Evolutionary conservation across 2,888 invertebrate genomes (phyloP).

Genomic region (Eristalis intricaria): DNA sequence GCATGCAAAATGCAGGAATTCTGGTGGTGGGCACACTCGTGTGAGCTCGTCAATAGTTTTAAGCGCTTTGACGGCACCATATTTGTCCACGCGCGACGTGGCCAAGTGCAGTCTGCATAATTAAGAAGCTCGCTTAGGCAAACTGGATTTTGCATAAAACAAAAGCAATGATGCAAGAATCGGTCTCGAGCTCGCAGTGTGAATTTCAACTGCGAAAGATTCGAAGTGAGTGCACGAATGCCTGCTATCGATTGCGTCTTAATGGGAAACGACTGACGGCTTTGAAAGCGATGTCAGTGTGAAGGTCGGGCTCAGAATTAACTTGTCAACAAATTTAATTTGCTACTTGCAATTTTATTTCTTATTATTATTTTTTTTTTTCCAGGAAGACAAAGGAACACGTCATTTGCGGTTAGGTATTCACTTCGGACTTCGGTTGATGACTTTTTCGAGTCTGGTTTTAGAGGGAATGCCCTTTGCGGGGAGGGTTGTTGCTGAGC

Average conservation of each 20-base stretch:
- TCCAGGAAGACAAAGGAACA: background rate
- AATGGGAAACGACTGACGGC: background rate
- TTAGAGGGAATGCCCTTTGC: background rate
- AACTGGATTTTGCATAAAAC: background rate
- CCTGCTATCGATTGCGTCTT: background rate
- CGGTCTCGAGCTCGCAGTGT: background rate
- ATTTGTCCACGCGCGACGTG: background rate
- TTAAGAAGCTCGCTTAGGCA: background rate
- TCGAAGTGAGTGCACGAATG: background rate
- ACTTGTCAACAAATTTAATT: background rate
- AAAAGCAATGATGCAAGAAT: background rate
- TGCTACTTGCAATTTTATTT: background rate
- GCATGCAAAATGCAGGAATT: background rate
- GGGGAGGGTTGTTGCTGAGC: background rate
- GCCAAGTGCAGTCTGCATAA: background rate
- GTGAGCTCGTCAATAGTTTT: background rate
- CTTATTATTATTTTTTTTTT: background rate
- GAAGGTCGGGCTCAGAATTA: background rate
- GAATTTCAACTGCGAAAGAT: too few species aligned
- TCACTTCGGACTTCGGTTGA: background rate
- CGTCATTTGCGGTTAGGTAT: background rate
- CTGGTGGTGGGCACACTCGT: background rate
- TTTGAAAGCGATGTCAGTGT: background rate
- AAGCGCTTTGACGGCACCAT: background rate
- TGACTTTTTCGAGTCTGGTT: background rate